Conservation (phyloP, 2,113 vertebrate genomes). For the Chloropsis hardwickii region DNA sequence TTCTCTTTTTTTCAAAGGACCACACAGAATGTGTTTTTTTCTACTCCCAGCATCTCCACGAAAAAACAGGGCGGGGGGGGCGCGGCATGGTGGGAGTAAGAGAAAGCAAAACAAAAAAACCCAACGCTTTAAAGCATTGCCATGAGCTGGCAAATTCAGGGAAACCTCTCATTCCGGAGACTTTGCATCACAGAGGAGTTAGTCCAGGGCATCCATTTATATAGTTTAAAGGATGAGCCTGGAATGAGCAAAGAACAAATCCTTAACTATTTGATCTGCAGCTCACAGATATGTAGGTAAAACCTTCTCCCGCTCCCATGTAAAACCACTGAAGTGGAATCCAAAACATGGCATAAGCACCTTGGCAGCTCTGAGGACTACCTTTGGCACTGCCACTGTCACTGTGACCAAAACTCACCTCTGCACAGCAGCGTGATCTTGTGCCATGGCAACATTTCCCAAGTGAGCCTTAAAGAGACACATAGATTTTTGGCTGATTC, state of each 20-base stretch:
- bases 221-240: not conserved
- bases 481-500: fast-evolving
- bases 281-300: not conserved
- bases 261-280: not conserved
- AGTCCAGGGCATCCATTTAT: not conserved
- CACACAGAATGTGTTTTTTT: slow-evolving; percentile 16
- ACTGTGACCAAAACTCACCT: not conserved
- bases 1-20: not conserved
- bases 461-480: not conserved
- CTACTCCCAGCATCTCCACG: not conserved
- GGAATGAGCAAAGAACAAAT: not conserved
- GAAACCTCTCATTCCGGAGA: not conserved
- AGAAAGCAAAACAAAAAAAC: not conserved
- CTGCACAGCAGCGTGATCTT: not conserved
- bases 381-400: not conserved
- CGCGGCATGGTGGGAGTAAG: too few relatives aligned
- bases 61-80: not conserved
- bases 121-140: not conserved
- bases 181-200: not conserved
- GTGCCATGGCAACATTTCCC: not conserved
- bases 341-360: not conserved
- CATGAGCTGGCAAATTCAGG: slow-evolving; percentile 8
- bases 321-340: not conserved
- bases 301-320: not conserved
- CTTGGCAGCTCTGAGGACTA: not conserved